A percentile compares a stretch with the other conserved stretches of the same genome.
Evolutionary conservation across 2,113 vertebrate genomes (phyloP).

Genomic region (Trichomycterus rosablanca): DNA sequence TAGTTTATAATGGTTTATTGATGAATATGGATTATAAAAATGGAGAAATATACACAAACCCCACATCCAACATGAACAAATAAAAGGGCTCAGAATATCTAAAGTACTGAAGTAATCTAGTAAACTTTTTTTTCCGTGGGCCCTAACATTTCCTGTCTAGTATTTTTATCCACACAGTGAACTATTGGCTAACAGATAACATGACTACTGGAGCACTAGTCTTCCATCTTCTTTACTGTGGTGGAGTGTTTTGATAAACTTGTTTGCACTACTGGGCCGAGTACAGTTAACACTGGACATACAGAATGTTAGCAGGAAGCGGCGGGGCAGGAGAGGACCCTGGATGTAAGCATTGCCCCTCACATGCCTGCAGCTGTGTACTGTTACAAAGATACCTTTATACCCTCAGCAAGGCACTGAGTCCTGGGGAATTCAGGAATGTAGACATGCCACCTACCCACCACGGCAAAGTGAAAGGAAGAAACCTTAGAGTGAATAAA

Average conservation of each 20-base stretch:
- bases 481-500: conserved; percentile 34
- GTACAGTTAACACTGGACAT: conserved; percentile 27
- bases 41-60: not conserved
- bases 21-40: not conserved
- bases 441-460: conserved; percentile 44
- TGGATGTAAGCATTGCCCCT: conserved; percentile 26
- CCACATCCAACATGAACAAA: not conserved
- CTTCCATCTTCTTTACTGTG: conserved; percentile 28
- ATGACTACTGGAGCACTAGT: conserved; percentile 17
- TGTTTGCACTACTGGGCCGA: conserved; percentile 40
- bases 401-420: conserved; percentile 31
- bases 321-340: conserved; percentile 11
- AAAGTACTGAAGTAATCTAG: not conserved
- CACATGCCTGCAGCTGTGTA: conserved; percentile 23
- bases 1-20: too few species aligned
- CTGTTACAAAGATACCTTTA: conserved; percentile 57
- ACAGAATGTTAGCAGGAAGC: conserved; percentile 18
- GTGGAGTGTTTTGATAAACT: conserved; percentile 30
- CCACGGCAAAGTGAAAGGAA: too few species aligned
- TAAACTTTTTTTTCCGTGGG: too few species aligned
- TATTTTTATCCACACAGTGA: conserved; percentile 6
- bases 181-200: conserved; percentile 19
- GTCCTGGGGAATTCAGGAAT: conserved; percentile 44
- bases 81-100: conserved; percentile 36
- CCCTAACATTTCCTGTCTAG: not conserved